Base-by-base conservation (phyloP, 2,888 invertebrate genomes). In the Eugnorisma glareosa region DNA sequence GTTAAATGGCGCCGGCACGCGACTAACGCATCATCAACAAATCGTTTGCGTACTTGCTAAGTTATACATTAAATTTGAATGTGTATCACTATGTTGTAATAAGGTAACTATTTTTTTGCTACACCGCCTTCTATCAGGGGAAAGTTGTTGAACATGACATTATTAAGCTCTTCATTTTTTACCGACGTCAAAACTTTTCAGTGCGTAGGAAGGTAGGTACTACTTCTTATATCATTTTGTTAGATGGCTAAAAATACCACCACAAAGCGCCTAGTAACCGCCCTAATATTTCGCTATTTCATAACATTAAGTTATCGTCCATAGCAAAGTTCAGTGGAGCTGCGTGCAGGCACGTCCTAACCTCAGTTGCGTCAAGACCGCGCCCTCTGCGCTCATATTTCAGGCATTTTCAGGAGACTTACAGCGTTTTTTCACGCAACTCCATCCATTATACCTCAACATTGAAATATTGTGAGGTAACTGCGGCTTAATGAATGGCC, bases 361-460 rank as follows among this genome's bases (percentile, higher is more conserved):
- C n/a, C 59, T 21, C 67, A 35, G 31, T 57, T 80, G 86, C 83
- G 88, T 88, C 86, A 86, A 37, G 37, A 73, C 82, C 89, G 83
- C 89, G 81, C 89, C 89, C 81, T 85, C 81, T 69, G 68, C 70
- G 77, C 43, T 81, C 73, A 87, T 85, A 85, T 84, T 87, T 86
- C 82, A 79, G 43, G 61, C 84, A 88, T 82, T 86, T 84, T 64
- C 82, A 82, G 43, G 67, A 64, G 77, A 87, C 70, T 83, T 83
- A 89, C 86, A 77, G 82, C 84, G 59, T 48, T 71, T 78, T 82
- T 89, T 79, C 89, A 89, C 88, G 89, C 89, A 79, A 86, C 79
- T 77, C 80, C 75, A 70, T 83, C 84, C 71, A 87, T 88, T 87
- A 83, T 81, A 69, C 74, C 88, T 79, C 73, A 79, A 77, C 82